Conservation (phyloP, 1,140 invertebrate genomes). For the Oryzaephilus surinamensis region DNA sequence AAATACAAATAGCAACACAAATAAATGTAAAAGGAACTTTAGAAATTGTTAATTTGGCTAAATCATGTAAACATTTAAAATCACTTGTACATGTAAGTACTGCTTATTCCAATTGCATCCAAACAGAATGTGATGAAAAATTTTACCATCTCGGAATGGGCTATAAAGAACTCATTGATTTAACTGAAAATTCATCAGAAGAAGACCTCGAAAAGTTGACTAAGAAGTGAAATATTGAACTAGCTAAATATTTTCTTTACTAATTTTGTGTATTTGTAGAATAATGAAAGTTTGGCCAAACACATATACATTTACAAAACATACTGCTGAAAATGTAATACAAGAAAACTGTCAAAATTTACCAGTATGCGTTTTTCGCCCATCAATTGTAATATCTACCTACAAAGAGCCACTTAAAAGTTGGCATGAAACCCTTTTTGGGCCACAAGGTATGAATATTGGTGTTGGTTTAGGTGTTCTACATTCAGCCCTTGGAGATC, state of each 20-base stretch:
- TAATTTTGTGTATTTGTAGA: constrained; percentile 25
- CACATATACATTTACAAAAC: constrained; percentile 55
- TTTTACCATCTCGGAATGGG: constrained; percentile 43
- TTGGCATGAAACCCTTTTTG: constrained; percentile 71
- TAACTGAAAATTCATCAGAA: constrained; percentile 54
- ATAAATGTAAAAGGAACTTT: constrained; percentile 56
- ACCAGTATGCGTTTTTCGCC: constrained; percentile 59
- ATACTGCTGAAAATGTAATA: constrained; percentile 47
- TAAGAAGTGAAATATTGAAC: constrained; percentile 40
- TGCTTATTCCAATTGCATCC: constrained; percentile 48
- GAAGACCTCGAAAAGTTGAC: constrained; percentile 53
- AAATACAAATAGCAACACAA: constrained; percentile 46
- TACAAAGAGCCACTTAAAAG: constrained; percentile 44
- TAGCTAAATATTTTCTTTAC: neutral
- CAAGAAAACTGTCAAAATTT: constrained; percentile 38
- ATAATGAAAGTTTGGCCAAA: constrained; percentile 48
- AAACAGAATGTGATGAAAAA: constrained; percentile 41
- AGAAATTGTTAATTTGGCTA: constrained; percentile 54
- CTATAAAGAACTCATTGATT: constrained; percentile 48
- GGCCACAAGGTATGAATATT: constrained; percentile 49
- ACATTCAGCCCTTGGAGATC: constrained; percentile 44
- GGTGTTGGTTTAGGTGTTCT: constrained; percentile 51
- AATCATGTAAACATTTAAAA: constrained; percentile 58
- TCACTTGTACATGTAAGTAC: constrained; percentile 47
- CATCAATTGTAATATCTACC: constrained; percentile 52